Conservation (phyloP, 1,140 invertebrate species). For the Thalassaphorura encarpata region DNA sequence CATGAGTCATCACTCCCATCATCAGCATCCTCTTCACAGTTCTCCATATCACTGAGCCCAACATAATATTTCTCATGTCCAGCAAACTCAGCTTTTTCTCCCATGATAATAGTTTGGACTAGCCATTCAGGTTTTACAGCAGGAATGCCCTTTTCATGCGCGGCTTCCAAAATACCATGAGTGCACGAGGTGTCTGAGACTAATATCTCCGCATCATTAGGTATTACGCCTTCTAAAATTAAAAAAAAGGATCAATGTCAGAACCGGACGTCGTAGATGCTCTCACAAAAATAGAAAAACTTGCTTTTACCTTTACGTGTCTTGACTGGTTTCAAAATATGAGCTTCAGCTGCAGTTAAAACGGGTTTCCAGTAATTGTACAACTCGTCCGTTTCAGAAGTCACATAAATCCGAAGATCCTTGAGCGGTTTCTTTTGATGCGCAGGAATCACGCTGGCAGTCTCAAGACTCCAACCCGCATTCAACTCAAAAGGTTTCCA, state of each 20-base stretch:
- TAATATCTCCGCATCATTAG: slow-evolving; percentile 18
- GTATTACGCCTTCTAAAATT: slow-evolving; percentile 8
- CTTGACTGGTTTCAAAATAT: slow-evolving; percentile 19
- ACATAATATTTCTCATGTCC: slow-evolving; percentile 20
- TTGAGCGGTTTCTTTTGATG: slow-evolving; percentile 26
- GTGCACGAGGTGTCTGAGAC: slow-evolving; percentile 20
- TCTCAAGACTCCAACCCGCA: slow-evolving; percentile 26
- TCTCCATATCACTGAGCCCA: neutral
- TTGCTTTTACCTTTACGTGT: slow-evolving; percentile 19
- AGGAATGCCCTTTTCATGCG: slow-evolving; percentile 11
- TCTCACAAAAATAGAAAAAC: neutral
- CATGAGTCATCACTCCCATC: too few species aligned
- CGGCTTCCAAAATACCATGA: slow-evolving; percentile 1
- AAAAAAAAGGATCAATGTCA: neutral
- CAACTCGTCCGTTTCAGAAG: slow-evolving; percentile 21
- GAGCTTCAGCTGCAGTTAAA: slow-evolving; percentile 23
- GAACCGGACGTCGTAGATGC: too few species aligned
- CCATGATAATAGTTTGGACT: slow-evolving; percentile 29
- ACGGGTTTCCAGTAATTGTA: slow-evolving; percentile 33
- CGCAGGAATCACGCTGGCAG: slow-evolving; percentile 12
- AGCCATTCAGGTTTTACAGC: slow-evolving; percentile 30
- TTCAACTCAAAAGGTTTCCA: slow-evolving; percentile 18
- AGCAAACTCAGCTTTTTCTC: slow-evolving; percentile 15
- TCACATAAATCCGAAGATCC: slow-evolving; percentile 25
- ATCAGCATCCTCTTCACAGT: neutral